A percentile compares a stretch with the other conserved stretches of the same genome.
These are phyloP conservation scores for Elaphurus davidianus DNA, from an alignment of 2,113 vertebrate genomes.

Conservation along the genomic window DNA sequence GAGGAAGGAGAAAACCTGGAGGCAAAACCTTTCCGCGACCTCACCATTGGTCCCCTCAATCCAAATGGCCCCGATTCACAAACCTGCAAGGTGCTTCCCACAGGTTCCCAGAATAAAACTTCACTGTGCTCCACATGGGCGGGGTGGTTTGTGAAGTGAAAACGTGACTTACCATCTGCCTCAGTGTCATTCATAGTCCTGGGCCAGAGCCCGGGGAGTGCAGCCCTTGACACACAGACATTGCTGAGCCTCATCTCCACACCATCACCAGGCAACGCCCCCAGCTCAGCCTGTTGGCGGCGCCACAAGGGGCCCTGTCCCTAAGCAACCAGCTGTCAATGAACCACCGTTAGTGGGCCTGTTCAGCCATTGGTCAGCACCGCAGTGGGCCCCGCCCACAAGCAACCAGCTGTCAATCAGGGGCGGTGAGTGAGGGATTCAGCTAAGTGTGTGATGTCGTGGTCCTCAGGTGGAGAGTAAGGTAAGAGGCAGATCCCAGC, in stretches of 20 bases:
- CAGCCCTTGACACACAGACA: not conserved
- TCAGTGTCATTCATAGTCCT: not conserved
- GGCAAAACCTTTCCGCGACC: not conserved
- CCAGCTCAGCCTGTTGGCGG: not conserved
- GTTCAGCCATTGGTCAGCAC: not conserved
- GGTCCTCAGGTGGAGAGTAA: not conserved
- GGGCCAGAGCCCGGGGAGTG: not conserved
- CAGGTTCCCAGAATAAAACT: not conserved
- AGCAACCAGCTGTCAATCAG: not conserved
- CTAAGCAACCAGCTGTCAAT: not conserved
- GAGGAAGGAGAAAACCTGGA: not conserved
- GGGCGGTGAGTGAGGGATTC: not conserved
- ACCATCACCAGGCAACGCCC: not conserved
- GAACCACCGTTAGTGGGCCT: not conserved
- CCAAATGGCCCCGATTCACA: not conserved
- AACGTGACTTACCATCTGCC: not conserved
- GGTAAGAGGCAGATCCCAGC: not conserved
- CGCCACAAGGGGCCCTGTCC: not conserved
- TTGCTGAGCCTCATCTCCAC: not conserved
- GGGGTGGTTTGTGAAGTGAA: not conserved
- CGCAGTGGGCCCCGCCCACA: too few relatives aligned
- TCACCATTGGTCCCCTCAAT: not conserved
- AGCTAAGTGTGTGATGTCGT: not conserved
- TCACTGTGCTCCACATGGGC: not conserved
- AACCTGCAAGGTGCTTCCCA: not conserved